A percentile compares a stretch with the other conserved stretches of the same genome.
Conservation (phyloP, 1,140 invertebrate species). For the Dendrolimus kikuchii region DNA sequence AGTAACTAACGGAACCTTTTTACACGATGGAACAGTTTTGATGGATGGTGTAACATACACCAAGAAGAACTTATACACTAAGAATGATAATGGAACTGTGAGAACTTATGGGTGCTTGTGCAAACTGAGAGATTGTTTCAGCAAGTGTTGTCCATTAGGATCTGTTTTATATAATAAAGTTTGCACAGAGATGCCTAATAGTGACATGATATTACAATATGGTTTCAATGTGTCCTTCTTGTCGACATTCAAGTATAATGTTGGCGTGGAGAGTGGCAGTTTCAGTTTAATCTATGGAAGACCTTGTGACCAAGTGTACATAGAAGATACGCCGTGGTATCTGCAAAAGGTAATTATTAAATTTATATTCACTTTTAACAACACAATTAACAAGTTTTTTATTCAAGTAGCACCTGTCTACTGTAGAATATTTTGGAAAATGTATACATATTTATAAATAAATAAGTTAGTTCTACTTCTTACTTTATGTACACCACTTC, state of each 20-base stretch:
- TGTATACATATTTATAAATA: too few relatives aligned
- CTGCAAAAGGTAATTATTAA: slow-evolving; percentile 38
- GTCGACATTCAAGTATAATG: slow-evolving; percentile 17
- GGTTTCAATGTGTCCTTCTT: slow-evolving; percentile 31
- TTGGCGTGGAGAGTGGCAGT: slow-evolving; percentile 16
- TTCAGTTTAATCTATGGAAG: slow-evolving; percentile 23
- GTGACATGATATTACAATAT: slow-evolving; percentile 21
- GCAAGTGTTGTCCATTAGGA: slow-evolving; percentile 46
- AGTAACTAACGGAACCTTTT: slow-evolving; percentile 20
- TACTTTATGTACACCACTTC: too few relatives aligned
- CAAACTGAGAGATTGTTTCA: slow-evolving; percentile 34
- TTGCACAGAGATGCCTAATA: slow-evolving; percentile 20
- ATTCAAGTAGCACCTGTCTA: too few relatives aligned
- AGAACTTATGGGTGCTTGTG: slow-evolving; percentile 44
- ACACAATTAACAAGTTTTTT: too few relatives aligned
- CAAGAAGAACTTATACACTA: slow-evolving; percentile 30
- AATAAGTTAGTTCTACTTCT: too few relatives aligned
- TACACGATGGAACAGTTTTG: slow-evolving; percentile 22
- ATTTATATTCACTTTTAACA: neutral
- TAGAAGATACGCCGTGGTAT: slow-evolving; percentile 30
- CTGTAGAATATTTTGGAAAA: too few relatives aligned
- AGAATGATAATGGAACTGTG: slow-evolving; percentile 28
- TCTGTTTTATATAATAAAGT: slow-evolving; percentile 19
- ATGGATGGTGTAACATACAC: slow-evolving; percentile 32
- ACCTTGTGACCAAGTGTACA: slow-evolving; percentile 24